Percentiles rank a stretch among this genome's conserved stretches.
Evolutionary conservation across 2,113 vertebrate genomes (phyloP).

Genomic region (Malurus elegans): DNA sequence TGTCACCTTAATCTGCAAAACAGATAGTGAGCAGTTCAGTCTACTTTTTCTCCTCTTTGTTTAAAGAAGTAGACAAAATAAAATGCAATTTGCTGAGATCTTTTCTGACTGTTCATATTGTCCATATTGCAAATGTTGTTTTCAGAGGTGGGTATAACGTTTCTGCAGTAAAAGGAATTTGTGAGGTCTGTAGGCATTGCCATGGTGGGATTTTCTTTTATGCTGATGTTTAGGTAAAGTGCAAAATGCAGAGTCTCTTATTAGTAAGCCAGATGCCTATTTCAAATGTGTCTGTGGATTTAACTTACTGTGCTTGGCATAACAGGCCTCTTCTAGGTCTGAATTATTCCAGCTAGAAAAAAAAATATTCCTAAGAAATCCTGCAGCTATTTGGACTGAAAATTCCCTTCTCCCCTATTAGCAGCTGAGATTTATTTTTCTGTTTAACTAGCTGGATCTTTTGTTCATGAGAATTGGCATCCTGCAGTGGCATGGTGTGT

Average conservation of each 20-base stretch:
- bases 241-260: not conserved
- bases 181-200: not conserved
- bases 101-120: not conserved
- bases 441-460: conserved; percentile 24
- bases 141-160: not conserved
- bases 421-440: conserved; percentile 39
- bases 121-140: not conserved
- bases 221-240: not conserved
- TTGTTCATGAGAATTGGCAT: conserved; percentile 29
- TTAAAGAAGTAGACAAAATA: not conserved
- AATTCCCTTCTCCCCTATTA: conserved; percentile 1
- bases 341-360: not conserved
- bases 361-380: not conserved
- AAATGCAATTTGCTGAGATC: not conserved
- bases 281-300: not conserved
- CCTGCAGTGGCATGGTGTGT: not conserved
- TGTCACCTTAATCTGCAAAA: conserved; percentile 15
- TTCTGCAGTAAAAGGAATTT: not conserved
- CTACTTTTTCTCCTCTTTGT: not conserved
- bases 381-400: not conserved
- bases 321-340: not conserved
- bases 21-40: not conserved
- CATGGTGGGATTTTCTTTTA: not conserved
- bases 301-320: not conserved
- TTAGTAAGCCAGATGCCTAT: not conserved